Conservation (phyloP, 1,140 invertebrate genomes). For the Frieseomelitta varia region DNA sequence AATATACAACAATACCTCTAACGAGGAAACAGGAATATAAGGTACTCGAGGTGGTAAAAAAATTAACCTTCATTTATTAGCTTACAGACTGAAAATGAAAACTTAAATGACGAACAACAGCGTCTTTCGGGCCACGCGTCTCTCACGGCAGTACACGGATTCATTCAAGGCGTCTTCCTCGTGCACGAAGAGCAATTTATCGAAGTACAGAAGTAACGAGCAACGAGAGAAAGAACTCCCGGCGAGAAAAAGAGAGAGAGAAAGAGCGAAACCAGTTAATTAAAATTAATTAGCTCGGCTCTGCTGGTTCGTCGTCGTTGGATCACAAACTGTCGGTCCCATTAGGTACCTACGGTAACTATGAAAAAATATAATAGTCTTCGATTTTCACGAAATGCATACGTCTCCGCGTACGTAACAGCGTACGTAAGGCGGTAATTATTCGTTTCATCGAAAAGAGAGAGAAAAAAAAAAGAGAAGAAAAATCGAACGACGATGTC, state of each 20-base stretch:
- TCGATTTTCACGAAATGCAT: background rate
- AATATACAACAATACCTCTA: background rate
- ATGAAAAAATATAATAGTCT: conserved; percentile 16
- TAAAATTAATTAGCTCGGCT: background rate
- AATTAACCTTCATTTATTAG: conserved; percentile 78
- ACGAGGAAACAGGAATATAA: background rate
- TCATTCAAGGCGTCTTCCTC: background rate
- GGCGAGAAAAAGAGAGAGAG: background rate
- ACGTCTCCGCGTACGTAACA: background rate
- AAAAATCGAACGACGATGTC: background rate
- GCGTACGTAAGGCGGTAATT: no score
- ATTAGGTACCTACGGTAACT: background rate
- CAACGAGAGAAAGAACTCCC: background rate
- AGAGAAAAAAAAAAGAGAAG: no score
- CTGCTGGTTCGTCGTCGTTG: background rate
- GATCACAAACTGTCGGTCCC: background rate
- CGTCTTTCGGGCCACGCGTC: conserved; percentile 50
- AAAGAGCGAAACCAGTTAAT: background rate
- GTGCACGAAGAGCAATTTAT: background rate
- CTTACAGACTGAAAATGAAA: conserved; percentile 76
- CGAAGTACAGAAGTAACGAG: background rate
- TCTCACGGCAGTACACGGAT: conserved; percentile 50
- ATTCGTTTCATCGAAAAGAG: background rate
- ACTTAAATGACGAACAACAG: conserved; percentile 70
- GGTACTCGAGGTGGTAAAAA: conserved; percentile 61